Evolutionary conservation across 2,888 invertebrate species (phyloP).

Genomic region (Gymnoscelis rufifasciata): DNA sequence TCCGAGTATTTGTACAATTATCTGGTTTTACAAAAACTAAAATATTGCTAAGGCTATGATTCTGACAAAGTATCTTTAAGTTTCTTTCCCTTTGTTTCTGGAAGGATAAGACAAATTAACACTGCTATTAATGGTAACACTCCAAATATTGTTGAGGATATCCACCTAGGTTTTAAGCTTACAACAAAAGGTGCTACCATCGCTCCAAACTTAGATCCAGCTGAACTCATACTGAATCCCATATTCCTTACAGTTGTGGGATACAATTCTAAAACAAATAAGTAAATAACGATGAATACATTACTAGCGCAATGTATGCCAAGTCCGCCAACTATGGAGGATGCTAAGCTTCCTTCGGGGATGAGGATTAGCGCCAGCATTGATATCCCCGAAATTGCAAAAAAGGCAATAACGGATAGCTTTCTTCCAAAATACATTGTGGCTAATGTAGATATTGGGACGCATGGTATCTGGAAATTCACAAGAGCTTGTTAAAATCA

Average conservation of each 20-base stretch:
- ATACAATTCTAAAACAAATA: constrained; percentile 49
- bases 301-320: constrained; percentile 33
- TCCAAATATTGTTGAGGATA: constrained; percentile 46
- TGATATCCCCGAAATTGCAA: constrained; percentile 22
- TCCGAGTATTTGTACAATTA: no score
- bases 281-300: constrained; percentile 37
- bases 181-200: constrained; percentile 53
- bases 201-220: constrained; percentile 47
- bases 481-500: no score
- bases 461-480: no score
- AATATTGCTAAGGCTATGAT: no score
- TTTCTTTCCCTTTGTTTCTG: constrained; percentile 52
- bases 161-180: constrained; percentile 43
- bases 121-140: constrained; percentile 43
- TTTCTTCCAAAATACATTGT: no score
- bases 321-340: constrained; percentile 35
- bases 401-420: no score
- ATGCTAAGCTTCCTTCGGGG: constrained; percentile 35
- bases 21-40: no score
- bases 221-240: constrained; percentile 44
- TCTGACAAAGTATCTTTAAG: constrained; percentile 49
- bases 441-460: no score
- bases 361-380: constrained; percentile 40
- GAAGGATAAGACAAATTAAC: constrained; percentile 41
- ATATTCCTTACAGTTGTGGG: constrained; percentile 55